phyloP scores from a whole-genome alignment of 2,888 invertebrate species.

The Macrosiphum euphorbiae region DNA sequence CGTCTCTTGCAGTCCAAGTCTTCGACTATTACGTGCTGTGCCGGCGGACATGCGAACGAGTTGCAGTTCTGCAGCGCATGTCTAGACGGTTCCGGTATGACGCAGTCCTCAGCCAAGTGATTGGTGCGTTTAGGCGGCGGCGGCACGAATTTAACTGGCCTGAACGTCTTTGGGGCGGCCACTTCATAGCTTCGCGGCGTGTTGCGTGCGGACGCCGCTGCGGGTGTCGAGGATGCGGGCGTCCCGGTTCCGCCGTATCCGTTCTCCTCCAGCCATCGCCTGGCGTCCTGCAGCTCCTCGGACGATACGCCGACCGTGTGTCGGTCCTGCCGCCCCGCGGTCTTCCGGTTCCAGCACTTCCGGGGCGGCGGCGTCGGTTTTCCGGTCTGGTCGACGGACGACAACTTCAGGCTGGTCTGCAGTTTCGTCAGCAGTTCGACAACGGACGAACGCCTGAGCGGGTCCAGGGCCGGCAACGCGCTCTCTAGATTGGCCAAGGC shows the following conservation, averaged over 20 bases:
- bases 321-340: slow-evolving; percentile 73
- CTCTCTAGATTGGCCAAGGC: slow-evolving; percentile 82
- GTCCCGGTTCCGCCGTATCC: not conserved
- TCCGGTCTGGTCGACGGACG: slow-evolving; percentile 49
- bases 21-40: slow-evolving; percentile 38
- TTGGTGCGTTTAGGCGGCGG: slow-evolving; percentile 47
- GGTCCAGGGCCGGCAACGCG: slow-evolving; percentile 76
- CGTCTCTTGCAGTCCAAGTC: not conserved
- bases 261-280: slow-evolving; percentile 80
- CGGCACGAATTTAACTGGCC: slow-evolving; percentile 65
- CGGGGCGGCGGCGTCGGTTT: slow-evolving; percentile 47
- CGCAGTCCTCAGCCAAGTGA: slow-evolving; percentile 23
- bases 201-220: not conserved
- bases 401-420: slow-evolving; percentile 73
- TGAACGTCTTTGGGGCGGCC: slow-evolving; percentile 40
- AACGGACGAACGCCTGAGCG: slow-evolving; percentile 75
- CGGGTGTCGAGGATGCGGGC: not conserved
- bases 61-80: not conserved
- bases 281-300: slow-evolving; percentile 84
- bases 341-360: slow-evolving; percentile 40
- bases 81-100: slow-evolving; percentile 46
- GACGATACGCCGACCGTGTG: slow-evolving; percentile 88
- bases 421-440: slow-evolving; percentile 80
- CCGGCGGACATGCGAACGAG: slow-evolving; percentile 23
- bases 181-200: slow-evolving; percentile 31